phyloP scores from a whole-genome alignment of 2,888 invertebrate genomes.

The Drosophila flavopinicola region DNA sequence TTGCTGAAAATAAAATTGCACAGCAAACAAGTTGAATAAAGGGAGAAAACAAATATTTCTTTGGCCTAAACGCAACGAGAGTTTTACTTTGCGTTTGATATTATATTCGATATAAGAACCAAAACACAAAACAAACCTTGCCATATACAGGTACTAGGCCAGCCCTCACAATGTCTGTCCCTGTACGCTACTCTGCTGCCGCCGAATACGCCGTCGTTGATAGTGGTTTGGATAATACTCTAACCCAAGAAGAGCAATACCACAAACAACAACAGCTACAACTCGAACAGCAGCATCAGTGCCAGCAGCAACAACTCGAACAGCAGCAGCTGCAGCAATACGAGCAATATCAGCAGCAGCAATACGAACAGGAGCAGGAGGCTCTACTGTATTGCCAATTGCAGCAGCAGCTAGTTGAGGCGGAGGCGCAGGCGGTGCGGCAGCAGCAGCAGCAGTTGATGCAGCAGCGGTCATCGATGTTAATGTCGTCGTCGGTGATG shows the following conservation, averaged over 20 bases:
- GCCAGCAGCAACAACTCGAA: conserved; percentile 38
- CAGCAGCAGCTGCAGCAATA: conserved; percentile 62
- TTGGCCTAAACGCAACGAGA: conserved; percentile 60
- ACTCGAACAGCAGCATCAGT: conserved; percentile 45
- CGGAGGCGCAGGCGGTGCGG: conserved; percentile 59
- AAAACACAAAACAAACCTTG: conserved; percentile 52
- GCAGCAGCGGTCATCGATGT: conserved; percentile 84
- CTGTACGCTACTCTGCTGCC: conserved; percentile 85
- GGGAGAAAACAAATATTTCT: conserved; percentile 40
- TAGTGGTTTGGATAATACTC: conserved; percentile 83
- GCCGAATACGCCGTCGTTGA: conserved; percentile 84
- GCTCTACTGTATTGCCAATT: conserved; percentile 73
- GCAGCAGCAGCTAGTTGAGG: conserved; percentile 65
- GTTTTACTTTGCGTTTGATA: conserved; percentile 48
- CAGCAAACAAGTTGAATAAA: conserved; percentile 58
- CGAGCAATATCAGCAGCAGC: conserved; percentile 64
- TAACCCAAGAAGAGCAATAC: conserved; percentile 83
- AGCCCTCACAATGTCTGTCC: conserved; percentile 85
- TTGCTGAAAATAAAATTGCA: conserved; percentile 83
- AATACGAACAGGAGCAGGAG: conserved; percentile 52
- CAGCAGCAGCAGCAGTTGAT: conserved; percentile 84
- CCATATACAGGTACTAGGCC: conserved; percentile 84
- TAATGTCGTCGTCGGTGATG: conserved; percentile 75
- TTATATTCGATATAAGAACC: conserved; percentile 31
- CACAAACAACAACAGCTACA: conserved; percentile 76